Evolutionary conservation across 2,888 invertebrate species (phyloP).

Genomic region (Pogonocherus hispidulus): DNA sequence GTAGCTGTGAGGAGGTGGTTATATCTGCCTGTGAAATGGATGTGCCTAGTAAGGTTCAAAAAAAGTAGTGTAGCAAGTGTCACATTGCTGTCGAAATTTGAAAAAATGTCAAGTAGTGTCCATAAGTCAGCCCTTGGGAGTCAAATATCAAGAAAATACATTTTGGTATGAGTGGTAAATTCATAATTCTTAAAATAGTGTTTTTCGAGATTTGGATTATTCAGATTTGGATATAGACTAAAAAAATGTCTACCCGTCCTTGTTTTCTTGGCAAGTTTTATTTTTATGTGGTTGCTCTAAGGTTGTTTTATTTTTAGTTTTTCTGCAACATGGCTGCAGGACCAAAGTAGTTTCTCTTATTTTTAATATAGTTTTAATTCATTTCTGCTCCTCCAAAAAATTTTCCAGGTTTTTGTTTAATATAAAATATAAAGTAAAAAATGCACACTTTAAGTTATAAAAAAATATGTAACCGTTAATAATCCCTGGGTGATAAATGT

Average conservation of each 20-base stretch:
- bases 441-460: neutral
- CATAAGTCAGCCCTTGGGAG: slow-evolving; percentile 46
- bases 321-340: slow-evolving; percentile 35
- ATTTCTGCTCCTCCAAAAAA: slow-evolving; percentile 18
- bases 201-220: slow-evolving; percentile 26
- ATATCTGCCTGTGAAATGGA: neutral
- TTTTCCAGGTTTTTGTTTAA: neutral
- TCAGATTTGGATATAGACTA: slow-evolving; percentile 1
- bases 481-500: neutral
- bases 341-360: slow-evolving; percentile 20
- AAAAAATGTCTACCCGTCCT: slow-evolving; percentile 19
- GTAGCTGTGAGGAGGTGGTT: too few species aligned
- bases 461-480: neutral
- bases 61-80: slow-evolving; percentile 30
- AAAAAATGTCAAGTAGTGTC: slow-evolving; percentile 51
- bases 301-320: slow-evolving; percentile 46
- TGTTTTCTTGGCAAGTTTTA: slow-evolving; percentile 34
- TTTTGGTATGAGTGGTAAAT: slow-evolving; percentile 43
- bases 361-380: slow-evolving; percentile 19
- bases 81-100: slow-evolving; percentile 43
- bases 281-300: slow-evolving; percentile 38
- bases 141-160: slow-evolving; percentile 47
- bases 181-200: slow-evolving; percentile 8
- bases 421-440: neutral
- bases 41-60: too few species aligned